These are phyloP conservation scores for Chiloscyllium punctatum DNA, from an alignment of 2,797 vertebrate species.

Conservation along the genomic window DNA sequence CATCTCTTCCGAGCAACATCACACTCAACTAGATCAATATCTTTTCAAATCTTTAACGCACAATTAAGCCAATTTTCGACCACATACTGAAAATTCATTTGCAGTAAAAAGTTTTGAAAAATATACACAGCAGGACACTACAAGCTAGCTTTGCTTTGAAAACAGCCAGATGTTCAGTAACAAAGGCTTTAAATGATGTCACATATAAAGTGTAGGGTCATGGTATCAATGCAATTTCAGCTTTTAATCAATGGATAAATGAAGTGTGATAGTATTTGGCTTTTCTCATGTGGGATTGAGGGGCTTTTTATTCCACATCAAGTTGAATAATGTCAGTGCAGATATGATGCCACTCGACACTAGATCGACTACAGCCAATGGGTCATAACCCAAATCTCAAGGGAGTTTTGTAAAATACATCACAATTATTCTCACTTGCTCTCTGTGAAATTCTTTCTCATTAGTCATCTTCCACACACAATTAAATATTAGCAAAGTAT, in stretches of 20 bases:
- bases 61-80: constrained; percentile 7
- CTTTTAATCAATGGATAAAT: background rate
- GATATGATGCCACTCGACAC: background rate
- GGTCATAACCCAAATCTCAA: background rate
- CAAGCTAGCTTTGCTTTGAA: background rate
- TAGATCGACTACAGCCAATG: background rate
- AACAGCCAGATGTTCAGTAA: background rate
- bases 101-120: constrained; percentile 2
- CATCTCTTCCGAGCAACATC: background rate
- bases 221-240: background rate
- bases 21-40: constrained; percentile 16
- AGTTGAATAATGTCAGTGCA: background rate
- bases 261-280: background rate
- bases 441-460: background rate
- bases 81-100: constrained; percentile 27
- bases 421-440: background rate
- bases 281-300: background rate
- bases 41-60: constrained; percentile 23
- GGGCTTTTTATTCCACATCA: no score
- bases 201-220: background rate
- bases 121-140: background rate
- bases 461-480: background rate
- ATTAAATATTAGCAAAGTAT: background rate
- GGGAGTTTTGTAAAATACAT: background rate
- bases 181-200: no score